phyloP scores from a whole-genome alignment of 2,113 vertebrate genomes.

The Dendrocopos noguchii region DNA sequence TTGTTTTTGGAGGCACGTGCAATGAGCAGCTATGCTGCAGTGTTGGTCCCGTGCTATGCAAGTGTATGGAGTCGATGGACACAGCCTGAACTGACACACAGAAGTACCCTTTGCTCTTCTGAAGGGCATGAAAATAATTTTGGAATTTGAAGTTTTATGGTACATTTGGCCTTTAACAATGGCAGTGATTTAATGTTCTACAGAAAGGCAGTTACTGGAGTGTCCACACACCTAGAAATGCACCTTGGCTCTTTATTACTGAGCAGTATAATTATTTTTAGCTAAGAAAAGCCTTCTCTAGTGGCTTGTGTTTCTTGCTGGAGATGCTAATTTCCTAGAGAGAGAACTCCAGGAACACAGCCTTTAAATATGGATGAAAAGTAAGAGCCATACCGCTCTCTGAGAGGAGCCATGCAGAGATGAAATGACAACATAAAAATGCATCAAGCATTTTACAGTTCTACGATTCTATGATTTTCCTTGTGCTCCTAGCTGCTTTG shows the following conservation, averaged over 20 bases:
- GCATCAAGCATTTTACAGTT: background rate
- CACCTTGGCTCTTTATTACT: background rate
- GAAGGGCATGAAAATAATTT: background rate
- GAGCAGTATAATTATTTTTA: background rate
- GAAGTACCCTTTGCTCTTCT: background rate
- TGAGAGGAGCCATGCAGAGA: background rate
- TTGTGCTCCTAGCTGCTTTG: background rate
- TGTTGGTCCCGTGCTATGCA: background rate
- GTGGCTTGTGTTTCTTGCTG: background rate
- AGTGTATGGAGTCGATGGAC: background rate
- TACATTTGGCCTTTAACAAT: background rate
- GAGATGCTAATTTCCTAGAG: background rate
- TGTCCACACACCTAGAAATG: background rate
- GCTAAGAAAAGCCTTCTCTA: background rate
- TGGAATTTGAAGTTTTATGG: background rate
- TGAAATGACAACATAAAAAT: background rate
- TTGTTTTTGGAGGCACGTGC: background rate
- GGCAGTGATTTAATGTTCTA: background rate
- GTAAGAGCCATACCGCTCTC: background rate
- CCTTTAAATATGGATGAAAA: conserved; percentile 12
- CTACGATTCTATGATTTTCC: background rate
- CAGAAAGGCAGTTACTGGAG: background rate
- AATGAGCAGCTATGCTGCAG: background rate
- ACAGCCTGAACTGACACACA: background rate
- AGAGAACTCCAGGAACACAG: background rate